phyloP scores from a whole-genome alignment of 1,140 invertebrate species.

The Atta texana region DNA sequence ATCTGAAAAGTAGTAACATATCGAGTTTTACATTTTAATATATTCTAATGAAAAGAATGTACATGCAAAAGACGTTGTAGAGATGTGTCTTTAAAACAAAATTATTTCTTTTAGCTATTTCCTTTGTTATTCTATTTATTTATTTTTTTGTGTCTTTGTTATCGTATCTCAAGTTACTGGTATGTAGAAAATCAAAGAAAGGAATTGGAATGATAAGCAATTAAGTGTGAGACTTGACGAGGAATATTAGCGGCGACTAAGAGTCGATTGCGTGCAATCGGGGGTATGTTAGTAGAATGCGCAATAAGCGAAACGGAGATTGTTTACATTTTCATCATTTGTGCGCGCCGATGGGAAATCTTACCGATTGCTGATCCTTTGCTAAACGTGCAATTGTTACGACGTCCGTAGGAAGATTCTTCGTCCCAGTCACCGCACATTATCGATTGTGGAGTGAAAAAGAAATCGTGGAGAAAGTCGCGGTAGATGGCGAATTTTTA shows the following conservation, averaged over 20 bases:
- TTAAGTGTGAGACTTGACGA: not conserved
- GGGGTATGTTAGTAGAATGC: not conserved
- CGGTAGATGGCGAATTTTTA: not conserved
- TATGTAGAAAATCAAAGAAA: slow-evolving; percentile 4
- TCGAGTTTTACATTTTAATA: slow-evolving; percentile 4
- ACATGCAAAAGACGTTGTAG: not conserved
- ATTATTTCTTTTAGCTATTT: not conserved
- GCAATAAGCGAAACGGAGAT: slow-evolving; percentile 17
- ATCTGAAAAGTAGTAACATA: slow-evolving; percentile 22
- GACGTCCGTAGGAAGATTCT: slow-evolving; percentile 44
- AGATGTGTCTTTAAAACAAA: slow-evolving; percentile 15
- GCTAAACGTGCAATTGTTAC: slow-evolving; percentile 57
- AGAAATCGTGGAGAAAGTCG: not conserved
- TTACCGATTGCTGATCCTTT: slow-evolving; percentile 39
- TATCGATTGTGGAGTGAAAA: slow-evolving; percentile 50
- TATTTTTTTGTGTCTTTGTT: slow-evolving; percentile 36
- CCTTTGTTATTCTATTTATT: slow-evolving; percentile 42
- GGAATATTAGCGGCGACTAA: not conserved
- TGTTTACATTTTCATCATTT: slow-evolving; percentile 22
- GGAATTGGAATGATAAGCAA: slow-evolving; percentile 14
- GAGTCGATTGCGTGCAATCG: slow-evolving; percentile 34
- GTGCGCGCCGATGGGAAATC: slow-evolving; percentile 18
- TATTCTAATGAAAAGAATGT: slow-evolving; percentile 9
- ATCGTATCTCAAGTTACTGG: slow-evolving; percentile 33
- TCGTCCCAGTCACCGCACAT: slow-evolving; percentile 44